Evolutionary conservation across 1,140 invertebrate species (phyloP), one percentile per base, ranked within the genome.

Genomic region (Orius insidiosus): DNA sequence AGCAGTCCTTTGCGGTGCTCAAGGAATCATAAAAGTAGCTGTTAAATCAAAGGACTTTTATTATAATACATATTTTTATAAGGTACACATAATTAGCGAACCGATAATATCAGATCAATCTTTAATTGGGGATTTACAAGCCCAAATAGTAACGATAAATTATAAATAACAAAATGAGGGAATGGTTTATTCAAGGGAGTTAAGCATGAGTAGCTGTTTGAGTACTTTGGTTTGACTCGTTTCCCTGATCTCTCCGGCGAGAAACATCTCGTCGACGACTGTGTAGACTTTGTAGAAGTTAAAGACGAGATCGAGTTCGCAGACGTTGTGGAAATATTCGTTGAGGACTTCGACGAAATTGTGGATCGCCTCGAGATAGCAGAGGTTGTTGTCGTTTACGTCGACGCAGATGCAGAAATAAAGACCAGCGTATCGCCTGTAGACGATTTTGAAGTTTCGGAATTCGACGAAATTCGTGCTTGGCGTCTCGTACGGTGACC

Each of bases 391-490:
- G 66, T 99, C 96, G 58, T 87, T 93, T 1, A 98, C 92, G 64
- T 99, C 96, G 3, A 99, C 96, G 63, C 96, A 99, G 59, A 99
- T 98, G 63, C 95, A 98, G 65, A 99, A 99, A 62, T 98, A 99
- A 10, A 99, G 70, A 0, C 96, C 96, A 36, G 96, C 96, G 68
- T 99, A 99, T 49, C 96, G 71, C 58, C 96, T 74, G 63, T 98
- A 99, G 0, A 99, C 92, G 54, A 99, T 98, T 68, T 99, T 99
- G 68, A 98, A 99, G 63, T 98, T 98, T 14, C 96, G 78, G 62
- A 99, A 99, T 78, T 98, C 95, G 48, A 98, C 94, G 72, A 98
- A 98, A 66, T 99, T 99, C 3, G 96, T 98, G 96, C 65, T 98
- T 98, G 6, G 94, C 94, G 75, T 99, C 96, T 56, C 96, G 73